Evolutionary conservation across 1,140 invertebrate species (phyloP), one percentile per base, ranked within the genome.

Genomic region (Drosophila lini): DNA sequence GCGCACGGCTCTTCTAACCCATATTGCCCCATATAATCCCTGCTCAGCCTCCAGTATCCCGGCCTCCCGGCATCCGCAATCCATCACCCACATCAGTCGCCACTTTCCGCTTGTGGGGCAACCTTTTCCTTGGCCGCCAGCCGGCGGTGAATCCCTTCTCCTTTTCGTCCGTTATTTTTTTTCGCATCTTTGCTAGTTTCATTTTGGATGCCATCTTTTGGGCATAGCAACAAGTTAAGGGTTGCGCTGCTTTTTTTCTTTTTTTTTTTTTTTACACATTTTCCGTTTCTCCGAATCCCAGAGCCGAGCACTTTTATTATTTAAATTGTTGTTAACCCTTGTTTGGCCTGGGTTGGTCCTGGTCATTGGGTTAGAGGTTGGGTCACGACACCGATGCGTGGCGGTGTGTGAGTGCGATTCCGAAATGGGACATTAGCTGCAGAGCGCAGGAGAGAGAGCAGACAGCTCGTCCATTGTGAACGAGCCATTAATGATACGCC

Each of bases 251-350:
- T 28, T 38, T 53, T 71, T 70, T 41, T 22, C 60, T 57, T 65
- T 11, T n/a, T 60, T 56, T 16, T 50, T 36, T 36, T n/a, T 13
- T 13, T 19, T 32, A 13, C 31, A 32, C 34, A n/a, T 57, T 63
- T 68, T 45, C 38, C 25, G 28, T 57, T 74, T 74, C 60, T 59
- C 50, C 69, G 65, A 65, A 81, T 90, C 65, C 68, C 52, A 58
- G 45, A 68, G 76, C 80, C 73, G 52, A 69, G 77, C 64, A 70
- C 60, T 79, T 89, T 84, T 68, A 73, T 89, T 79, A 90, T 91
- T 86, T 32, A 91, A 89, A 78, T 85, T 81, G 81, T 76, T 78
- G 61, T 89, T 91, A 91, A 90, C 90, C 90, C 82, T 64, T 88
- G 78, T 70, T 74, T 80, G 53, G 64, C 76, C 61, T 44, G 61